Conservation (phyloP, 2,888 invertebrate genomes). For the Parnassius apollo region DNA sequence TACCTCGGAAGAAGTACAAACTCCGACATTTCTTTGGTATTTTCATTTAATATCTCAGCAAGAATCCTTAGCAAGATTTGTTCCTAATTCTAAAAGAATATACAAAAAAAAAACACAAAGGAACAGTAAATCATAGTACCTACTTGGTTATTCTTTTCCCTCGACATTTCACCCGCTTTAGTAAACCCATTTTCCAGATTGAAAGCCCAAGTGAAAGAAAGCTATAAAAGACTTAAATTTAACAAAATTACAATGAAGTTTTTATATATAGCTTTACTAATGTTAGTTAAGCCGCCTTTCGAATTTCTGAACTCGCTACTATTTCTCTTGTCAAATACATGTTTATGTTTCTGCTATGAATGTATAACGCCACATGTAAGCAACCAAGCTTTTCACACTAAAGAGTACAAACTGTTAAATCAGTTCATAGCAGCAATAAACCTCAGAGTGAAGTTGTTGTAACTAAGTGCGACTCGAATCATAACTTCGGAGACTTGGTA, state of each 20-base stretch:
- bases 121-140: conserved; percentile 7
- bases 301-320: conserved; percentile 6
- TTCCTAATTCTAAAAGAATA: conserved; percentile 11
- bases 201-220: conserved; percentile 3
- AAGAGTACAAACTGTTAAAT: conserved; percentile 48
- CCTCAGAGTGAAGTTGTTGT: conserved; percentile 43
- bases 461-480: conserved; percentile 59
- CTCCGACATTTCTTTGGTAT: not conserved
- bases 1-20: too few relatives aligned
- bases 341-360: conserved; percentile 14
- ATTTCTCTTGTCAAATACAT: conserved; percentile 20
- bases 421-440: conserved; percentile 54
- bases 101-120: not conserved
- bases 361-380: conserved; percentile 25
- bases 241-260: not conserved
- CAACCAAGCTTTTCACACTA: conserved; percentile 31
- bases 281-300: conserved; percentile 12
- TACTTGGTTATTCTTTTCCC: conserved; percentile 1
- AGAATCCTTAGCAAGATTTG: conserved; percentile 5
- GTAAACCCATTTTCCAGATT: conserved; percentile 7
- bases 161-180: conserved; percentile 2
- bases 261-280: conserved; percentile 9
- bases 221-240: not conserved
- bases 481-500: conserved; percentile 47
- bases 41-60: not conserved